Conservation (phyloP, 2,113 vertebrate genomes). For the Dipodomys stephensi region DNA sequence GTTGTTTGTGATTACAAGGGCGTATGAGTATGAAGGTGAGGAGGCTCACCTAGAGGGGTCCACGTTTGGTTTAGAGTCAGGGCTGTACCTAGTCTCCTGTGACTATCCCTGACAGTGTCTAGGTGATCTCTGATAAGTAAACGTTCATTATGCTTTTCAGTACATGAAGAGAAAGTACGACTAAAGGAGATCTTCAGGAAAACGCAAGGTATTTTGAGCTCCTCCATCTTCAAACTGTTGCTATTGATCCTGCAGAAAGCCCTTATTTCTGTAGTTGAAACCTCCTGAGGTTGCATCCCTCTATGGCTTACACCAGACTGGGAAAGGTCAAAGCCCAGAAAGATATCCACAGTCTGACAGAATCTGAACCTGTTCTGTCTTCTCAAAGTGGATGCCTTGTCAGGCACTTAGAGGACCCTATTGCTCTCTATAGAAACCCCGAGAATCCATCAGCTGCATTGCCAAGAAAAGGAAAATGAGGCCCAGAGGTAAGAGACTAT, state of each 20-base stretch:
- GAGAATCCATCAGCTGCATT: constrained; percentile 68
- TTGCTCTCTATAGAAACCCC: constrained; percentile 64
- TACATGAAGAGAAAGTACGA: constrained; percentile 72
- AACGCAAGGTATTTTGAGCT: constrained; percentile 78
- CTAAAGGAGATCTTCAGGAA: constrained; percentile 78
- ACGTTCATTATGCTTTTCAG: constrained; percentile 65
- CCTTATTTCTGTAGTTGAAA: background rate
- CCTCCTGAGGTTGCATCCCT: background rate
- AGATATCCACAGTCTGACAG: background rate
- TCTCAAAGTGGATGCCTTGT: background rate
- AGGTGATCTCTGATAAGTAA: background rate
- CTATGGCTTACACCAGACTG: background rate
- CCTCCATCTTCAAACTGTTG: background rate
- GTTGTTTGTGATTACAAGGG: background rate
- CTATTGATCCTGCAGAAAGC: background rate
- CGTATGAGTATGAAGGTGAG: background rate
- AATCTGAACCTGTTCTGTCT: background rate
- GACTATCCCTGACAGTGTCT: background rate
- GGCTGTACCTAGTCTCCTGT: no score
- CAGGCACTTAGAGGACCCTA: background rate
- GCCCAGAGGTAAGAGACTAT: constrained; percentile 70
- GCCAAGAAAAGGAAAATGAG: constrained; percentile 76
- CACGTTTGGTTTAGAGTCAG: background rate
- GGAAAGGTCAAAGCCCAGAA: background rate
- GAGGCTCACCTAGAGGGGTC: background rate